Evolutionary conservation across 2,888 invertebrate species (phyloP), one percentile per base, ranked within the genome.

Genomic region (Chloroclysta siterata): DNA sequence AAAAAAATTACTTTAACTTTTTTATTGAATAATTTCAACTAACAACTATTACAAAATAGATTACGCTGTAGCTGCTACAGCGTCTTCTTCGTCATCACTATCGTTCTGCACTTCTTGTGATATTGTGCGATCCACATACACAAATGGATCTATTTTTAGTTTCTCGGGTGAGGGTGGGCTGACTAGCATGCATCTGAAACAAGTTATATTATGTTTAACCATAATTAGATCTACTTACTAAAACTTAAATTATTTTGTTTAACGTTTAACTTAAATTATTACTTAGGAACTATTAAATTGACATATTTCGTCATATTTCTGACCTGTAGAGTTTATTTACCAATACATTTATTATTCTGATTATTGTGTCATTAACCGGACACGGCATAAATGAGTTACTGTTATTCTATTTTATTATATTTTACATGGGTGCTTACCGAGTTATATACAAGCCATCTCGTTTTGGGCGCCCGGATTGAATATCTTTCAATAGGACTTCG

Each of bases 361-460:
- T n/a, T n/a, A n/a, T n/a, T n/a, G n/a, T n/a, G n/a, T n/a, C n/a
- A n/a, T n/a, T n/a, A n/a, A n/a, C n/a, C n/a, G n/a, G n/a, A n/a
- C n/a, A n/a, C n/a, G n/a, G n/a, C n/a, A n/a, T n/a, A n/a, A n/a
- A n/a, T n/a, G n/a, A n/a, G n/a, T n/a, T n/a, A n/a, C n/a, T n/a
- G n/a, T n/a, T n/a, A n/a, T n/a, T n/a, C n/a, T n/a, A n/a, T n/a
- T n/a, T n/a, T n/a, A n/a, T n/a, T n/a, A n/a, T n/a, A n/a, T n/a
- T n/a, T n/a, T n/a, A n/a, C 22, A 22, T 22, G 3, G 22, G 22
- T 51, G 39, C 28, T 13, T 62, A 95, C 95, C 94, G 94, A 15
- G 95, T 94, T 64, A 98, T 95, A 75, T 97, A 97, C 14, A 90
- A 87, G 0, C 95, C 96, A 29, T 93, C 91, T 66, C 95, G 92